A percentile compares a stretch with the other conserved stretches of the same genome.
phyloP scores from a whole-genome alignment of 2,797 vertebrate species.

The Lithobates pipiens region DNA sequence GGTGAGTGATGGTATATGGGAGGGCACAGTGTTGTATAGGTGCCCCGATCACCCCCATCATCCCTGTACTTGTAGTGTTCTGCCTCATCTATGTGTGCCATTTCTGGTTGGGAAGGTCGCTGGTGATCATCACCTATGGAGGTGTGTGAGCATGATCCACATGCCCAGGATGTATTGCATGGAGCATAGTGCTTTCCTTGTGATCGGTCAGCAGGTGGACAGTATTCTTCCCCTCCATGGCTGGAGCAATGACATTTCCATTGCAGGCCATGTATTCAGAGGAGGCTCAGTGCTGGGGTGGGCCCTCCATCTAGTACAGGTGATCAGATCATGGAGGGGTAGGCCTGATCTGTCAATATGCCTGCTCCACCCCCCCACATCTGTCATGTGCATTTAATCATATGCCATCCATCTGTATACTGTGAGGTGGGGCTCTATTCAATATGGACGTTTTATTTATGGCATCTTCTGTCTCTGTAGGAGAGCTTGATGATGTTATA shows the following conservation, averaged over 20 bases:
- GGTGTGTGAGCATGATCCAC: background rate
- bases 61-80: background rate
- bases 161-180: background rate
- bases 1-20: constrained; percentile 6
- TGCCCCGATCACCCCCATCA: background rate
- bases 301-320: too few species aligned
- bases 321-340: too few species aligned
- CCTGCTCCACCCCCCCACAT: too few species aligned
- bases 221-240: background rate
- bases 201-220: background rate
- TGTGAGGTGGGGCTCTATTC: too few species aligned
- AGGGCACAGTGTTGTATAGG: background rate
- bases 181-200: background rate
- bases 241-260: background rate
- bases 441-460: too few species aligned
- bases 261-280: too few species aligned
- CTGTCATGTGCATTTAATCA: too few species aligned
- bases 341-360: too few species aligned
- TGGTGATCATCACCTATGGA: background rate
- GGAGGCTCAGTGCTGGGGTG: too few species aligned
- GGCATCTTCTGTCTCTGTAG: too few species aligned
- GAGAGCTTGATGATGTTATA: too few species aligned
- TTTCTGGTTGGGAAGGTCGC: background rate
- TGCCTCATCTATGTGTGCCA: background rate
- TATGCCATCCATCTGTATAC: too few species aligned